These are phyloP conservation scores for Zaprionus ornatus DNA, from an alignment of 1,140 invertebrate genomes.

Conservation along the genomic window DNA sequence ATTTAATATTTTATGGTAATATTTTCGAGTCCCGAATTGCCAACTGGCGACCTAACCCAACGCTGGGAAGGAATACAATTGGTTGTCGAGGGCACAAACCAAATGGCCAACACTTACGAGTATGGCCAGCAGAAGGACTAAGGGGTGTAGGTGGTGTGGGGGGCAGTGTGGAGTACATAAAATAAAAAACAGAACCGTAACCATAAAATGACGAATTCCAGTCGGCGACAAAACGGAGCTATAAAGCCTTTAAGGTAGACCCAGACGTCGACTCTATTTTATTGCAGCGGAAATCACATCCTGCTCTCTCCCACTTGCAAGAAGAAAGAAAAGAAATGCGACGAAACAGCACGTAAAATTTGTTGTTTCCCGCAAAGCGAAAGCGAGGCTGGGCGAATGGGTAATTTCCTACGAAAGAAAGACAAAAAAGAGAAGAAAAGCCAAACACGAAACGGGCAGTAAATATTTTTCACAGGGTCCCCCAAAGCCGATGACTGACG, in stretches of 20 bases:
- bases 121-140: neutral
- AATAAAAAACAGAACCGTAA: conserved; percentile 47
- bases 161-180: conserved; percentile 53
- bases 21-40: conserved; percentile 18
- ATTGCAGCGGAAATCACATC: conserved; percentile 76
- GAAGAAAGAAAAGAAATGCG: conserved; percentile 35
- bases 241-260: conserved; percentile 80
- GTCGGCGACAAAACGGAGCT: conserved; percentile 34
- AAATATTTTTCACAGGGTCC: conserved; percentile 68
- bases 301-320: neutral
- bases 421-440: neutral
- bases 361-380: conserved; percentile 48
- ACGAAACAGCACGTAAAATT: conserved; percentile 71
- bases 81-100: conserved; percentile 2
- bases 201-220: conserved; percentile 77
- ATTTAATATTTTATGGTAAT: conserved; percentile 79
- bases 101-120: conserved; percentile 44
- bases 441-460: conserved; percentile 44
- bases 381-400: conserved; percentile 34
- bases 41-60: conserved; percentile 20
- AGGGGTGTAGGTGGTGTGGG: too few relatives aligned
- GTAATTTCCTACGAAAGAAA: conserved; percentile 49
- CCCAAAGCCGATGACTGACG: conserved; percentile 60
- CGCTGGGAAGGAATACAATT: conserved; percentile 31
- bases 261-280: conserved; percentile 70